Evolutionary conservation across 1,140 invertebrate species (phyloP).

Genomic region (Lerema accius): DNA sequence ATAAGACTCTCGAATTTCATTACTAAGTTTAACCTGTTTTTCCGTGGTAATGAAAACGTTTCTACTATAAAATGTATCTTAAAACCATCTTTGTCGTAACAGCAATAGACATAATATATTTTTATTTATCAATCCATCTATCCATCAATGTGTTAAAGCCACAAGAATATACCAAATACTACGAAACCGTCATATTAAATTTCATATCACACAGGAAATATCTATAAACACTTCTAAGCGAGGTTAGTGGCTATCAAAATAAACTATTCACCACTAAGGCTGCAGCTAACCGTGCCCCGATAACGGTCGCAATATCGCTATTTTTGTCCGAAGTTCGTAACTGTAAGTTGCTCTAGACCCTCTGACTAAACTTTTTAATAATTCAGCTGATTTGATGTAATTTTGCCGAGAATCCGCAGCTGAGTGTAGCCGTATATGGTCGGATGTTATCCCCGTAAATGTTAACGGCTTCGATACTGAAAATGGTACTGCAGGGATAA

Average conservation of each 20-base stretch:
- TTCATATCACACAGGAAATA: not conserved
- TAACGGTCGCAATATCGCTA: conserved; percentile 21
- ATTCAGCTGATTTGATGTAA: conserved; percentile 70
- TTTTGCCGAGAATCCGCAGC: conserved; percentile 61
- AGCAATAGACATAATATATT: too few relatives aligned
- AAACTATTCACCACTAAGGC: conserved; percentile 4
- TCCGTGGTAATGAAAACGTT: too few relatives aligned
- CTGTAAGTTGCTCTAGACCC: conserved; percentile 25
- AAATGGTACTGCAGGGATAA: not conserved
- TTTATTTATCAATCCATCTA: too few relatives aligned
- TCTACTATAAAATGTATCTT: too few relatives aligned
- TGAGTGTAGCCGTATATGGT: conserved; percentile 47
- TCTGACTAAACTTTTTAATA: conserved; percentile 60
- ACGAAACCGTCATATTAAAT: not conserved
- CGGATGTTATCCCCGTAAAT: conserved; percentile 35
- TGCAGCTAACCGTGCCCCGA: not conserved
- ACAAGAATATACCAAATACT: too few relatives aligned
- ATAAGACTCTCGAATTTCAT: too few relatives aligned
- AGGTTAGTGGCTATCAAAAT: not conserved
- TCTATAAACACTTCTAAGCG: too few relatives aligned
- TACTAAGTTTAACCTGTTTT: too few relatives aligned
- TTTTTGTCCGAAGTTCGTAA: conserved; percentile 19
- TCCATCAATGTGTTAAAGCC: too few relatives aligned
- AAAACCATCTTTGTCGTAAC: too few relatives aligned
- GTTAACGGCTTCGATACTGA: conserved; percentile 34